Evolutionary conservation across 2,888 invertebrate species (phyloP).

Genomic region (Nezara viridula): DNA sequence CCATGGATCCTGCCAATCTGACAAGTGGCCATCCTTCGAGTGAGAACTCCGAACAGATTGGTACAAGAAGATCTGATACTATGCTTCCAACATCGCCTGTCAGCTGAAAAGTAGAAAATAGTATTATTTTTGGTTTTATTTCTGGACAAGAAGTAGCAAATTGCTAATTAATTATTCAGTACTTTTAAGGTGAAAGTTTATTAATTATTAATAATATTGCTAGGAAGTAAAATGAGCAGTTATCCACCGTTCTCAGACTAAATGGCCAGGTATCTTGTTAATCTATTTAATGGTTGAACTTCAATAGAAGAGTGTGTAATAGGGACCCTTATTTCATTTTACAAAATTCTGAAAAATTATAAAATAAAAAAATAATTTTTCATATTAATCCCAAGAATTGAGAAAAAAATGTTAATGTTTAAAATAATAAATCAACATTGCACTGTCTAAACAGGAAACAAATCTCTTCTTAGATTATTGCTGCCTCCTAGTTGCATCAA

Average conservation of each 20-base stretch:
- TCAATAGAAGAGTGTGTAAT: no score
- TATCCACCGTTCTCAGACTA: no score
- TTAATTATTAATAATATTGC: not conserved
- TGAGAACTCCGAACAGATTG: conserved; percentile 60
- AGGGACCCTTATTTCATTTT: no score
- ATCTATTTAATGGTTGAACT: not conserved
- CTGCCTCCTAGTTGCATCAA: no score
- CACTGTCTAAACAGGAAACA: no score
- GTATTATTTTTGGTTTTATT: not conserved
- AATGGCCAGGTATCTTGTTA: not conserved
- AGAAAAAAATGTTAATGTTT: no score
- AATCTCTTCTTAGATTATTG: no score
- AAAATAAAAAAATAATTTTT: not conserved
- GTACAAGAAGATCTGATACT: conserved; percentile 59
- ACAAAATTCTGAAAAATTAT: no score
- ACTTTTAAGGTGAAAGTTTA: not conserved
- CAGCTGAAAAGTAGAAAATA: conserved; percentile 58
- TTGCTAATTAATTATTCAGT: not conserved
- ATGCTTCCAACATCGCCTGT: conserved; percentile 54
- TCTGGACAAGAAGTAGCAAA: not conserved
- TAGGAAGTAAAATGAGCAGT: not conserved
- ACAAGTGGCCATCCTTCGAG: conserved; percentile 63
- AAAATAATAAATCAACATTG: no score
- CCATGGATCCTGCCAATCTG: conserved; percentile 74
- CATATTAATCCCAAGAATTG: no score